phyloP scores from a whole-genome alignment of 2,888 invertebrate genomes.

The Ctenicera cuprea region DNA sequence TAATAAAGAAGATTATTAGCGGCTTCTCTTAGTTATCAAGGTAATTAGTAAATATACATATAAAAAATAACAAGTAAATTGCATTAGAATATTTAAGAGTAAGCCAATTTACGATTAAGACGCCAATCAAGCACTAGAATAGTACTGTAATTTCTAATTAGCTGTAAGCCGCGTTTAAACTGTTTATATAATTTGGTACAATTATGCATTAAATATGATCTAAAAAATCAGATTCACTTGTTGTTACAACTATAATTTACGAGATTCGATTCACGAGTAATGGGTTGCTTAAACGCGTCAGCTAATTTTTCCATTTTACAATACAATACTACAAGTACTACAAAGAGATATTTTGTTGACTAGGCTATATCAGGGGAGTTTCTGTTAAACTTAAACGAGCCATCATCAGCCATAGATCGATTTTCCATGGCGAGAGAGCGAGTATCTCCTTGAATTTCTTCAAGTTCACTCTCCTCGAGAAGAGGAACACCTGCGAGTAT shows the following conservation, averaged over 20 bases:
- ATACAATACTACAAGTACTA: conserved; percentile 5
- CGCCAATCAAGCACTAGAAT: conserved; percentile 9
- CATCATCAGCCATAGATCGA: conserved; percentile 68
- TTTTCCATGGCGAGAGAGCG: conserved; percentile 67
- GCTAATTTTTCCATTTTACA: conserved; percentile 22
- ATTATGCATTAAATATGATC: no score
- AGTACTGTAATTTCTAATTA: background rate
- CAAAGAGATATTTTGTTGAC: conserved; percentile 38
- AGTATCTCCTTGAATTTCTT: conserved; percentile 67
- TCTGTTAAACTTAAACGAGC: conserved; percentile 69
- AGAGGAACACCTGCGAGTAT: conserved; percentile 69
- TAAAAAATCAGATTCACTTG: no score
- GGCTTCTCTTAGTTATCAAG: background rate
- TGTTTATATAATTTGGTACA: background rate
- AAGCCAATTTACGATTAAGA: conserved; percentile 14
- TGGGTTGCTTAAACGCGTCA: conserved; percentile 1
- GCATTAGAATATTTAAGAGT: conserved; percentile 3
- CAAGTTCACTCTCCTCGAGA: conserved; percentile 71
- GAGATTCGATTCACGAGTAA: background rate
- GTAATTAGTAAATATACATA: background rate
- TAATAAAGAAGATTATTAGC: no score
- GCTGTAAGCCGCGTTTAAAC: background rate
- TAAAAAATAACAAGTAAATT: conserved; percentile 9
- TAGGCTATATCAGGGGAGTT: conserved; percentile 67
- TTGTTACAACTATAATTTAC: no score